phyloP scores from a whole-genome alignment of 2,797 vertebrate species.

The Cryptoblepharus egeriae region DNA sequence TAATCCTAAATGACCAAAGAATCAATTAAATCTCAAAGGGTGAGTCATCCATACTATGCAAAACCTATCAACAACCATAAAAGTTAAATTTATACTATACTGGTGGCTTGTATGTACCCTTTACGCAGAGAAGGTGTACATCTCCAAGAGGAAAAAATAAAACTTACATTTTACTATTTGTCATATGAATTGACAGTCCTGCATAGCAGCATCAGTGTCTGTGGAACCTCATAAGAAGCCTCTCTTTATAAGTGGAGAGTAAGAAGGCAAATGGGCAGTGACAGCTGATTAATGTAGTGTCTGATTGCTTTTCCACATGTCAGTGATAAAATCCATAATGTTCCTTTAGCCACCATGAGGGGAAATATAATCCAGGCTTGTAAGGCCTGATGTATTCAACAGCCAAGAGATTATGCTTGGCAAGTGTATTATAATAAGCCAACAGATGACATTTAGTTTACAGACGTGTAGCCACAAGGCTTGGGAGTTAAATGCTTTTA shows the following conservation, averaged over 20 bases:
- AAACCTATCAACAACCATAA: not conserved
- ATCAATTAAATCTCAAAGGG: not conserved
- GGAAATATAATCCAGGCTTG: not conserved
- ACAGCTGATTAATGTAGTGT: slow-evolving; percentile 74
- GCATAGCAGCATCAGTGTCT: slow-evolving; percentile 38
- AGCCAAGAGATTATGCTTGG: slow-evolving; percentile 40
- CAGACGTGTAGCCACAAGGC: slow-evolving; percentile 8
- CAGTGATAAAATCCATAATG: slow-evolving; percentile 65
- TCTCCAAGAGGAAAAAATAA: slow-evolving; percentile 1
- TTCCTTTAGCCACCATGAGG: slow-evolving; percentile 47
- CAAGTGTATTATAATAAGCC: slow-evolving; percentile 54
- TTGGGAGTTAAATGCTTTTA: not conserved
- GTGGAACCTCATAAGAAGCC: slow-evolving; percentile 46
- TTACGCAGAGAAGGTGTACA: slow-evolving; percentile 24
- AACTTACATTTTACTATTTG: slow-evolving; percentile 23
- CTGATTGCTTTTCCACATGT: slow-evolving; percentile 74
- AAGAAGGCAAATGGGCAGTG: slow-evolving; percentile 76
- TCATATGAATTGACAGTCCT: slow-evolving; percentile 37
- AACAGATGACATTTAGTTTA: slow-evolving; percentile 35
- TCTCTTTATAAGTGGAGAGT: slow-evolving; percentile 53
- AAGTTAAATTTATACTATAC: slow-evolving; percentile 15
- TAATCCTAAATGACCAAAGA: not conserved
- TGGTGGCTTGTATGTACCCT: not conserved
- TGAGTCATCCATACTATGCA: not conserved
- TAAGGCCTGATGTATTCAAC: slow-evolving; percentile 31